These are phyloP conservation scores for Sepioteuthis lessoniana DNA, from an alignment of 2,888 invertebrate species.

Conservation along the genomic window DNA sequence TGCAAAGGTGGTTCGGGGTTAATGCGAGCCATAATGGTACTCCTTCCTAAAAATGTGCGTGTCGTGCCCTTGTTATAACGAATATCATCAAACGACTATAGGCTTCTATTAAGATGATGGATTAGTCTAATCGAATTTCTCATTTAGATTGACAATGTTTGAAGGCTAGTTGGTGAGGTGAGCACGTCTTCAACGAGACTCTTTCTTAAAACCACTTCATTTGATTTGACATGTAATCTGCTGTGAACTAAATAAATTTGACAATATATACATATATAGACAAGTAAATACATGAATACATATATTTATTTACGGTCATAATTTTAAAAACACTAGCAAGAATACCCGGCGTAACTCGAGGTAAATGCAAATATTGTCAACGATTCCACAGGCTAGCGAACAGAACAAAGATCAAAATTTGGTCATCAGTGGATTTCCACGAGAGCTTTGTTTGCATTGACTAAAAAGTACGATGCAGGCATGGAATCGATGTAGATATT, in stretches of 20 bases:
- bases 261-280: neutral
- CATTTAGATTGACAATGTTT: slow-evolving; percentile 33
- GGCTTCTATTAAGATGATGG: slow-evolving; percentile 33
- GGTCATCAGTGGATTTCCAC: too few relatives aligned
- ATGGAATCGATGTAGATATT: too few relatives aligned
- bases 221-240: slow-evolving; percentile 13
- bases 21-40: neutral
- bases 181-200: neutral
- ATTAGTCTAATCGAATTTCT: neutral
- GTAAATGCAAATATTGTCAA: too few relatives aligned
- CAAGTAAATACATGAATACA: neutral
- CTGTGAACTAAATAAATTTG: neutral
- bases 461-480: too few relatives aligned
- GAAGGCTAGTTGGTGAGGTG: neutral
- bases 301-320: neutral
- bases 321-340: too few relatives aligned
- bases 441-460: too few relatives aligned
- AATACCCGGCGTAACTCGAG: too few relatives aligned
- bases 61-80: slow-evolving; percentile 33
- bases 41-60: slow-evolving; percentile 15
- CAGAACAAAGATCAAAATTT: too few relatives aligned
- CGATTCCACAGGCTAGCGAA: too few relatives aligned
- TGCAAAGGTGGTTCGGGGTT: slow-evolving; percentile 10
- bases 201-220: slow-evolving; percentile 10
- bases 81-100: slow-evolving; percentile 11